Evolutionary conservation across 2,888 invertebrate genomes (phyloP), one percentile per base, ranked within the genome.

Genomic region (Laothoe populi): DNA sequence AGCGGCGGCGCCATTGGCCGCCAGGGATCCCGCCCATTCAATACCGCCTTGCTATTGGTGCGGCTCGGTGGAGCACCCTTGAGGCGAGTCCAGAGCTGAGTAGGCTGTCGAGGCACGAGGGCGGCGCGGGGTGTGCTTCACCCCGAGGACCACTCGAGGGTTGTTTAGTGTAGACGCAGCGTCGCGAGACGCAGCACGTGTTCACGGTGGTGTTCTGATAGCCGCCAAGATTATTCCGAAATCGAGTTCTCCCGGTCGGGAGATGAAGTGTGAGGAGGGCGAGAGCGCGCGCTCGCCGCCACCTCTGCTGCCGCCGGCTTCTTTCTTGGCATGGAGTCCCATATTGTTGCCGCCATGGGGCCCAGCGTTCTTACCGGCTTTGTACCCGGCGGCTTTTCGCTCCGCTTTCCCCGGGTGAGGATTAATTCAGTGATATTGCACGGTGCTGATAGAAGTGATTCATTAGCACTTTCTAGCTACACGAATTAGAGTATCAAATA

Each of bases 321-420:
- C 96, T 63, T 93, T 96, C 81, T 86, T 96, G 81, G 95, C 95
- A 19, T 96, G 96, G 96, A 95, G 96, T 76, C 96, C 96, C 49
- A 95, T 96, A 66, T 85, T 96, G 76, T 87, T 96, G 83, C 95
- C 95, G 72, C 96, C 96, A 23, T 96, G 96, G 96, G 95, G 95
- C 61, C 95, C 95, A 71, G 95, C 96, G 44, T 92, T 96, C 66
- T 79, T 96, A 71, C 95, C 96, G 68, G 95, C 95, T 67, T 95
- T 95, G 81, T 96, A 95, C 88, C 96, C 95, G 77, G 95, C 96
- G 66, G 95, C 96, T 48, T 93, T 95, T 71, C 92, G 95, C 57
- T 95, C 95, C 63, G 96, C 96, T 67, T 92, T 96, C 74, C 96
- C 96, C 60, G 95, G 96, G 96, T 96, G 94, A 94, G 95, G 93